These are phyloP conservation scores for Bicyclus anynana DNA, from an alignment of 1,140 invertebrate species.

Conservation along the genomic window DNA sequence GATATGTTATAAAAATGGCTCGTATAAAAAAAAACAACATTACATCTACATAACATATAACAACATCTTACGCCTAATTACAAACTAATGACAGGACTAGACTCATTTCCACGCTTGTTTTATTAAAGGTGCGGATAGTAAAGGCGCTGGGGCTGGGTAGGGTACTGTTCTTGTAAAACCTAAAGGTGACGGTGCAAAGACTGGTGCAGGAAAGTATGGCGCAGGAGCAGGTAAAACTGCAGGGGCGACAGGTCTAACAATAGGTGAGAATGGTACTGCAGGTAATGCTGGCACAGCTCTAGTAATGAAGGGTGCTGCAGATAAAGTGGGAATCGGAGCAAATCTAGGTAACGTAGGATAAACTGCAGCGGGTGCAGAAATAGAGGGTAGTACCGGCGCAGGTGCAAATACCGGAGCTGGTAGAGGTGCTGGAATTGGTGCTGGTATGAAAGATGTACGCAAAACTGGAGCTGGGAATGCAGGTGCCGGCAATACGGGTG, in stretches of 20 bases:
- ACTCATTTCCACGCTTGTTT: constrained; percentile 61
- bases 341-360: constrained; percentile 33
- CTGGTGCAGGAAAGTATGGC: constrained; percentile 31
- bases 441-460: constrained; percentile 29
- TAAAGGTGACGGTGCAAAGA: background rate
- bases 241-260: constrained; percentile 33
- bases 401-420: constrained; percentile 35
- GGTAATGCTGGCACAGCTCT: constrained; percentile 24
- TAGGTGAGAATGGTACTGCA: constrained; percentile 33
- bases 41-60: constrained; percentile 13
- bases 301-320: constrained; percentile 30
- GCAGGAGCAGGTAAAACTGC: constrained; percentile 31
- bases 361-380: constrained; percentile 31
- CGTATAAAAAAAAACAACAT: constrained; percentile 32
- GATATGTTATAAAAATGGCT: constrained; percentile 22
- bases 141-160: constrained; percentile 32
- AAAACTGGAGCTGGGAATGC: constrained; percentile 29
- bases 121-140: constrained; percentile 38
- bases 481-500: constrained; percentile 31
- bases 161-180: constrained; percentile 18
- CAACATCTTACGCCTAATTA: constrained; percentile 13
- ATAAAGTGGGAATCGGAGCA: constrained; percentile 26
- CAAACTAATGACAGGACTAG: constrained; percentile 7
- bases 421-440: constrained; percentile 17
- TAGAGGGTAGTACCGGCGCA: constrained; percentile 21